phyloP scores from a whole-genome alignment of 2,888 invertebrate genomes.

The Caenorhabditis sp. region DNA sequence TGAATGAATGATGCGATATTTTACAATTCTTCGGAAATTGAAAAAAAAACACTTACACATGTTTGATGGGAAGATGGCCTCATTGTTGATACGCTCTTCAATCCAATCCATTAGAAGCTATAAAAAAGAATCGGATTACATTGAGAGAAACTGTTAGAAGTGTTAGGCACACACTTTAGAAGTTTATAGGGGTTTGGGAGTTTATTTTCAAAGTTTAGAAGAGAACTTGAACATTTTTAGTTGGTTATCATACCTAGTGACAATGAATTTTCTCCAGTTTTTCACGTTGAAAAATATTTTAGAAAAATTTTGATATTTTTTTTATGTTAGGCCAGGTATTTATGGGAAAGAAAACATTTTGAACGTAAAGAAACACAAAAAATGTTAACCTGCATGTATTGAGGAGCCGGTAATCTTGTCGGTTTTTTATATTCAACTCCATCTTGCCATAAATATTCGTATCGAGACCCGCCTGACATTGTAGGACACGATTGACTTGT shows the following conservation, averaged over 20 bases:
- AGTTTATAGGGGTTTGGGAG: too few relatives aligned
- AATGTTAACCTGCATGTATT: conserved; percentile 78
- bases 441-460: conserved; percentile 90
- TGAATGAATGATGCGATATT: conserved; percentile 65
- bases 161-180: too few relatives aligned
- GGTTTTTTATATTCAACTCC: conserved; percentile 79
- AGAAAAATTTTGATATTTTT: too few relatives aligned
- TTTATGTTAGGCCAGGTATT: neutral
- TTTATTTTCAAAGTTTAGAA: neutral
- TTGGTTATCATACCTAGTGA: too few relatives aligned
- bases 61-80: conserved; percentile 77
- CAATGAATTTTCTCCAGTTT: neutral
- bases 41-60: neutral
- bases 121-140: conserved; percentile 4
- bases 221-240: neutral
- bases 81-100: conserved; percentile 87
- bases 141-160: too few relatives aligned
- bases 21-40: too few relatives aligned
- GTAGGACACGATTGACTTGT: conserved; percentile 84
- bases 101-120: conserved; percentile 79
- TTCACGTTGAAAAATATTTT: too few relatives aligned
- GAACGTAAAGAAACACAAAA: conserved; percentile 10
- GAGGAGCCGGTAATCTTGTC: conserved; percentile 83
- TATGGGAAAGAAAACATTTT: too few relatives aligned
- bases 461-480: conserved; percentile 86